Conservation (phyloP, 23 tunicate genomes). For the Botrylloides violaceus region DNA sequence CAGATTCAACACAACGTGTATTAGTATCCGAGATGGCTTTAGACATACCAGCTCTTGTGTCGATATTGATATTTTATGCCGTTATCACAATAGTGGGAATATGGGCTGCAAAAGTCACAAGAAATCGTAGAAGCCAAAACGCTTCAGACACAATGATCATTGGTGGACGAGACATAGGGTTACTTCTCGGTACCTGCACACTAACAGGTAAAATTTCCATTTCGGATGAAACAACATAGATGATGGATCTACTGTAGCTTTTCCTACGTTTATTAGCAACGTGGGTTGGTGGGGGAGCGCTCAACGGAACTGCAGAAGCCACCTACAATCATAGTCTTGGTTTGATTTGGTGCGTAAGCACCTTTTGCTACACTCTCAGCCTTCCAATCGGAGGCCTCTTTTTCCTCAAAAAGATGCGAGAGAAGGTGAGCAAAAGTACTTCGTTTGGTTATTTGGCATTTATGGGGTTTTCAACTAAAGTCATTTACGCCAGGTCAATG, state of each 20-base stretch:
- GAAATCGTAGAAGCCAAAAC: not conserved
- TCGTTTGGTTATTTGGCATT: no score
- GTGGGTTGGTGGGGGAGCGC: slow-evolving; percentile 72
- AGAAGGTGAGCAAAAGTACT: no score
- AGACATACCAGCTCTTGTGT: not conserved
- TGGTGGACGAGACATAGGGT: not conserved
- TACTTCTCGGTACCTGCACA: not conserved
- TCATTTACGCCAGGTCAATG: no score
- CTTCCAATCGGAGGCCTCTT: slow-evolving; percentile 34
- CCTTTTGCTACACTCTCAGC: slow-evolving; percentile 41
- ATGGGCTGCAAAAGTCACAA: not conserved
- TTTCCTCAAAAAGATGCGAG: slow-evolving; percentile 56
- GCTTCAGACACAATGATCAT: not conserved
- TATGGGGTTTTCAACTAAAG: no score
- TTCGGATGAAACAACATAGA: not conserved
- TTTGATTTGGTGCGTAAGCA: slow-evolving; percentile 43
- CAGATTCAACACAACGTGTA: no score
- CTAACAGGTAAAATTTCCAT: not conserved
- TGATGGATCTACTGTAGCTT: not conserved
- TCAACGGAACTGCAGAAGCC: slow-evolving; percentile 61
- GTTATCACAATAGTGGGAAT: not conserved
- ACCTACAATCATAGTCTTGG: slow-evolving; percentile 34
- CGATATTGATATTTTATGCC: not conserved
- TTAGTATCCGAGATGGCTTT: no score
- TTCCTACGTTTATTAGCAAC: slow-evolving; percentile 26